Conservation (phyloP, 2,797 vertebrate genomes). For the Hoplostethus atlanticus region DNA sequence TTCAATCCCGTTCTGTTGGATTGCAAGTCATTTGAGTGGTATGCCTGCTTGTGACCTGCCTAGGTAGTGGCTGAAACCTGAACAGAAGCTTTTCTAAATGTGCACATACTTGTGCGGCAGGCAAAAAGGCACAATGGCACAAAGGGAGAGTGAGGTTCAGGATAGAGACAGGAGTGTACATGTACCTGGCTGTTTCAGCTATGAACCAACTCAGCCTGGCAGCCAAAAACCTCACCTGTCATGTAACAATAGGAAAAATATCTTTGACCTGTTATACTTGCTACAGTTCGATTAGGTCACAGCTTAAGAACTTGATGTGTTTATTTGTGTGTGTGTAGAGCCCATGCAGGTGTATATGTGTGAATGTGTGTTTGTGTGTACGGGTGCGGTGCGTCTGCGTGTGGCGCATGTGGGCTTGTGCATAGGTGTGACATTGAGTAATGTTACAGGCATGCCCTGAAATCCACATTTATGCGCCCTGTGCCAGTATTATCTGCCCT, state of each 20-base stretch:
- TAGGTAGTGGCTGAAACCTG: neutral
- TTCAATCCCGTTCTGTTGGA: neutral
- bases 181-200: conserved; percentile 29
- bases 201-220: conserved; percentile 46
- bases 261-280: conserved; percentile 55
- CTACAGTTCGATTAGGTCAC: conserved; percentile 38
- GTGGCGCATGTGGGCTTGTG: neutral
- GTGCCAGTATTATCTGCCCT: neutral
- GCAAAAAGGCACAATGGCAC: neutral
- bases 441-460: conserved; percentile 17
- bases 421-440: conserved; percentile 33
- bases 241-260: conserved; percentile 43
- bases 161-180: conserved; percentile 38
- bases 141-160: conserved; percentile 42
- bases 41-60: neutral
- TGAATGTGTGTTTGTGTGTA: neutral
- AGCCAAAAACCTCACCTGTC: conserved; percentile 49
- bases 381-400: neutral
- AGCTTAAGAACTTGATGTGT: conserved; percentile 5
- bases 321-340: neutral
- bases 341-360: neutral
- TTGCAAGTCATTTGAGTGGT: neutral
- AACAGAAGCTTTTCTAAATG: neutral
- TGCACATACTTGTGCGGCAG: neutral
- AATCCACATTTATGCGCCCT: neutral